phyloP scores from a whole-genome alignment of 2,888 invertebrate genomes.

The Gasteruption jaculator region DNA sequence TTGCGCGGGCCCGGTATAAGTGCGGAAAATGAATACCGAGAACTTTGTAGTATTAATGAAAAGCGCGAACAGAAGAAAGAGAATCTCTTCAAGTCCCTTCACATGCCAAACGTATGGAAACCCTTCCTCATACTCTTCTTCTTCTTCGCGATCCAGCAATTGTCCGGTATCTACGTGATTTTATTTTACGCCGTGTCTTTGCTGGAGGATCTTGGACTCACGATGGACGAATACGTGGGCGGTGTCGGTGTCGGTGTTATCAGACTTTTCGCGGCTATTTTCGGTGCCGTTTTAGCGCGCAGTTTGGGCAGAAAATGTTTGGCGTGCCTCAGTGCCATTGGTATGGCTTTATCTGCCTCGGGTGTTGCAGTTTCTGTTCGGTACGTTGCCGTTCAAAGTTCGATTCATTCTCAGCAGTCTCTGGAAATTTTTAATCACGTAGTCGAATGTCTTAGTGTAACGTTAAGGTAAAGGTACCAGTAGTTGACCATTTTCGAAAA shows the following conservation, averaged over 20 bases:
- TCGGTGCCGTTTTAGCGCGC: slow-evolving; percentile 65
- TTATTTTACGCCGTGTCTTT: slow-evolving; percentile 70
- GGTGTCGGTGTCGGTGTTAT: slow-evolving; percentile 68
- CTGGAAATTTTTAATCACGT: no score
- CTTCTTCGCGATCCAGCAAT: slow-evolving; percentile 68
- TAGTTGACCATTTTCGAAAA: no score
- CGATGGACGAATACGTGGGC: slow-evolving; percentile 63
- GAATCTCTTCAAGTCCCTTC: slow-evolving; percentile 35
- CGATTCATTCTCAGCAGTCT: no score
- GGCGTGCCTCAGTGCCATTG: slow-evolving; percentile 61
- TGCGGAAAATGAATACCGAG: slow-evolving; percentile 63
- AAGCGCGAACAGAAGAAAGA: slow-evolving; percentile 28
- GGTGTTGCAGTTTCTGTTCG: slow-evolving; percentile 49
- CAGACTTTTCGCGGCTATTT: slow-evolving; percentile 63
- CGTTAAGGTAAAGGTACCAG: no score
- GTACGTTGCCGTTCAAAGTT: no score
- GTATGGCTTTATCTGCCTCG: slow-evolving; percentile 64
- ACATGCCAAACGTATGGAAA: slow-evolving; percentile 59
- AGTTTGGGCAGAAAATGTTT: slow-evolving; percentile 61
- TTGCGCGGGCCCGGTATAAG: slow-evolving; percentile 60
- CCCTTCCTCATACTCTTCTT: slow-evolving; percentile 64
- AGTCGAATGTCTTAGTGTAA: no score
- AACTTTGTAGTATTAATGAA: slow-evolving; percentile 54
- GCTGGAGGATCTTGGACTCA: slow-evolving; percentile 64
- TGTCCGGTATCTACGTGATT: slow-evolving; percentile 70